Base-by-base conservation (phyloP, 2,797 vertebrate genomes). In the Notoglanidium macrostoma region DNA sequence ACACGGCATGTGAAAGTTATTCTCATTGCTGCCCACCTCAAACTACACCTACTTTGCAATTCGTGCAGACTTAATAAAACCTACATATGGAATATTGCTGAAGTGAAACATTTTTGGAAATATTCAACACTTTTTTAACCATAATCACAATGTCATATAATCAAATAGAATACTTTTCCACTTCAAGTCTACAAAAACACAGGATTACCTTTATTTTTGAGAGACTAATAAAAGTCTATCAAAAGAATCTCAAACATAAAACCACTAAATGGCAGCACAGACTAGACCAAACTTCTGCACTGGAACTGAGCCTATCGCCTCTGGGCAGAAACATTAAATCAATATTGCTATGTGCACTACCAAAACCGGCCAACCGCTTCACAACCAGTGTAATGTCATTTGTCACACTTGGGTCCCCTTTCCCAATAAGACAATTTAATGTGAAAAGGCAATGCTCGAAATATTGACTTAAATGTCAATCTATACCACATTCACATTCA, bases 381-480 rank as follows among this genome's bases (percentile, higher is more conserved):
- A 85, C 59, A 78, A 40, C 32, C 78, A 82, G 32, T 61, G 29
- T 81, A 86, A 86, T 73, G 55, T 55, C 83, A 51, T 88, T 88
- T 85, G 46, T 40, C 83, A 85, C 10, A 40, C 65, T 35, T 73
- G 63, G 29, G 54, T n/a, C 35, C 40, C 26, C 44, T 63, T 85
- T 65, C 26, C 54, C 67, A 85, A 55, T 63, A 74, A 61, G 55
- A 73, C 40, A 61, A 82, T 81, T 72, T 73, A 80, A 59, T 51
- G 54, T 70, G 72, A 77, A 76, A 83, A 87, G 26, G 23, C 59
- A 74, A 54, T 2, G 23, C 51, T 87, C 46, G 3, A 83, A 83
- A 76, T 83, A 83, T 67, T 87, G 72, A 83, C 32, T 72, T 67
- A 87, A 83, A 83, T 83, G 81, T 68, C 82, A 84, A 70, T 59